Evolutionary conservation across 2,888 invertebrate genomes (phyloP), one percentile per base, ranked within the genome.

Genomic region (Bursaphelenchus okinawaensis): DNA sequence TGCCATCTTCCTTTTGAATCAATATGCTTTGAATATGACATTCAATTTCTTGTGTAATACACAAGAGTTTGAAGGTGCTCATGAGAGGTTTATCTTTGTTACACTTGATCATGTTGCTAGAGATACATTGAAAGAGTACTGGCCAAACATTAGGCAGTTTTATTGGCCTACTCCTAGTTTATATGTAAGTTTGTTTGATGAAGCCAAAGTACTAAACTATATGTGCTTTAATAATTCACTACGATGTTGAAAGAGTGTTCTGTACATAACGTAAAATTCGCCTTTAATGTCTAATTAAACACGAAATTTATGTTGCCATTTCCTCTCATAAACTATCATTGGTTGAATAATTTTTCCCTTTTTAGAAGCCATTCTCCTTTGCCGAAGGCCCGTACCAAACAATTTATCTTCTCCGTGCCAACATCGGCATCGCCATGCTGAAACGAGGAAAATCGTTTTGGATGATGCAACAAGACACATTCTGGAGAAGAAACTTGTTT

Each of bases 31-130:
- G 55, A 81, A 81, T 62, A 81, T 81, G 81, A 81, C 81, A 4
- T 78, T 79, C 72, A 81, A 81, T 68, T 81, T 81, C 66, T 67
- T 81, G 6, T 81, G 81, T 67, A 81, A 81, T 66, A 81, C 81
- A 8, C 56, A 63, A n/a, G 52, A 65, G 16, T 65, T 69, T 26
- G 66, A 69, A 16, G 75, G 73, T n/a, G 77, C 69, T 19, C 77
- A 75, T 55, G 76, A 76, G 20, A 68, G 81, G 7, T 72, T 81
- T 52, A 73, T 81, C 59, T 81, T 81, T 62, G 81, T 81, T 27
- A 81, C 81, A 0, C 63, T 81, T 69, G 81, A 81, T 66, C 71
- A 74, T 7, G 74, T 73, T 3, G 75, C 81, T 0, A 60, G 77
- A 24, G 76, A 80, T 63, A 73, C 68, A 3, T 66, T 81, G 31